Evolutionary conservation across 2,888 invertebrate genomes (phyloP).

Genomic region (Plebejus anna): DNA sequence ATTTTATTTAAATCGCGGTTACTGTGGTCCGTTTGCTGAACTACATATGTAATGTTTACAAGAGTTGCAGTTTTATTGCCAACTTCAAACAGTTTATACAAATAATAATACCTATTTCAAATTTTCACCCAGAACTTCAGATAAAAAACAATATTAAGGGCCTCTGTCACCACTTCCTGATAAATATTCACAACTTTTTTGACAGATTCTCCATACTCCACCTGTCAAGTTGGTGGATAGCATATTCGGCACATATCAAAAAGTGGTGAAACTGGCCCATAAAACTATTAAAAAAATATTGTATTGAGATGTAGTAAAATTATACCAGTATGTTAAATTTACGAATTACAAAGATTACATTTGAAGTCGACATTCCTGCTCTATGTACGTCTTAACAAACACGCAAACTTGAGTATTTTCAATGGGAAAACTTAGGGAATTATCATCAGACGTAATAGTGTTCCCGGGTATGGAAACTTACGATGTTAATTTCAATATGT

Average conservation of each 20-base stretch:
- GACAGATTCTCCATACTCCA: too few relatives aligned
- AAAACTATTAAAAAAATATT: neutral
- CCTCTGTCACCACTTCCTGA: too few relatives aligned
- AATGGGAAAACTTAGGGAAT: slow-evolving; percentile 22
- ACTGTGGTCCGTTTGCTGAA: neutral
- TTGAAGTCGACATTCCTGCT: neutral
- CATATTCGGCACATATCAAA: too few relatives aligned
- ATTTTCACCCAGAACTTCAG: too few relatives aligned
- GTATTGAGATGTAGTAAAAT: neutral
- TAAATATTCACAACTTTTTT: too few relatives aligned
- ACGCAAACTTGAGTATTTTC: slow-evolving; percentile 14
- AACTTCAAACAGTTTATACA: too few relatives aligned
- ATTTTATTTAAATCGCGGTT: neutral
- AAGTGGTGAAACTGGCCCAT: too few relatives aligned
- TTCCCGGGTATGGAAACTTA: slow-evolving; percentile 20
- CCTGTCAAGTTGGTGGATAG: too few relatives aligned
- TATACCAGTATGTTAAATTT: too few relatives aligned
- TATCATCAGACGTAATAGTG: slow-evolving; percentile 26
- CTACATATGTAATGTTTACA: neutral
- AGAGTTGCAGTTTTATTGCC: neutral
- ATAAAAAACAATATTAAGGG: neutral
- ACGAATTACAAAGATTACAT: neutral
- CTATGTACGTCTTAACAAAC: slow-evolving; percentile 5
- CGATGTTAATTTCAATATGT: slow-evolving; percentile 29
- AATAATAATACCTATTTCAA: too few relatives aligned